Evolutionary conservation across 2,888 invertebrate species (phyloP), one percentile per base, ranked within the genome.

Genomic region (Formica aserva): DNA sequence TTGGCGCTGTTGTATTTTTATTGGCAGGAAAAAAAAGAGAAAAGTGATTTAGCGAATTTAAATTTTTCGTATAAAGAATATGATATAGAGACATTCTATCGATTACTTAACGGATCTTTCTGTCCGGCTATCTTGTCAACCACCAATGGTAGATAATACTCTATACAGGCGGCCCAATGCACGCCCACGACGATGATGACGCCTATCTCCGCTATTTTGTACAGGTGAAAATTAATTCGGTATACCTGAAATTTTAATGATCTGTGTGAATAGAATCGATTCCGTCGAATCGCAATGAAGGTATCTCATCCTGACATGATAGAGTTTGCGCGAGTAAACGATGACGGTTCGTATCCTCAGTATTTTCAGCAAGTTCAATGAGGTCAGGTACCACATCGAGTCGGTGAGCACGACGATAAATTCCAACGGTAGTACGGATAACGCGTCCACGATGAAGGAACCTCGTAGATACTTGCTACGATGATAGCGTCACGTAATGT

Each of bases 111-210:
- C 93, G 85, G 52, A 1, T 85, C 84, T 8, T 86, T 87, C 32
- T 87, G 63, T 48, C 86, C 84, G 60, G 82, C 63, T 32, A 91
- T 78, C 65, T 89, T 81, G 15, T 63, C 69, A 6, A 90, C 86
- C 2, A 87, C 67, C 8, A 89, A 80, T 1, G 94, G 93, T 3
- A 94, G 85, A 75, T 92, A 94, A 74, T 93, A 93, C 62, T 94
- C 92, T 8, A 94, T 69, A 84, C 94, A 95, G 1, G 94, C 92
- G 0, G 92, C 88, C 94, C 94, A 95, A 29, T 94, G 94, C 18
- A 94, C 69, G 18, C 67, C 86, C 13, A 93, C 60, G 3, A 90
- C 67, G 5, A 92, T 67, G 4, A 93, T 86, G 1, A 91, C 78
- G 15, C 75, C 38, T 66, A 93, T 87, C 84, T 93, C 91, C 0